Evolutionary conservation across 2,113 vertebrate species (phyloP).

Genomic region (Campylomormyrus numenius): DNA sequence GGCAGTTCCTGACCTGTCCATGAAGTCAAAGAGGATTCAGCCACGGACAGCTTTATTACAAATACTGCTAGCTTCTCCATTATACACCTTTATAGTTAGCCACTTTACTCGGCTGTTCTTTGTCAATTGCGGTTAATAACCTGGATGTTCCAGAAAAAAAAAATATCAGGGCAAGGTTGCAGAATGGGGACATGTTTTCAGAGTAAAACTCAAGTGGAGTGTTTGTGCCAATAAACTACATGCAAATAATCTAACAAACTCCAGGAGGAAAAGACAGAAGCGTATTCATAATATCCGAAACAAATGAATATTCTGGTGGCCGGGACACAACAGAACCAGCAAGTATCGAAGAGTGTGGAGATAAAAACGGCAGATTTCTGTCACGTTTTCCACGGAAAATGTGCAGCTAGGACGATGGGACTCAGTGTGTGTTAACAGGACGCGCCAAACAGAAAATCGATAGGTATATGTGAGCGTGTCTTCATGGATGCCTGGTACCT

Average conservation of each 20-base stretch:
- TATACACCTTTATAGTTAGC: background rate
- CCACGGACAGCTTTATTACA: background rate
- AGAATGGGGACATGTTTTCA: background rate
- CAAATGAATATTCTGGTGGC: background rate
- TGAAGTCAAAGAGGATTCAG: background rate
- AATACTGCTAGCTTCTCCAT: background rate
- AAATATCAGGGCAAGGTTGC: background rate
- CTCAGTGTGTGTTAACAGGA: background rate
- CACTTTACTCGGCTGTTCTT: background rate
- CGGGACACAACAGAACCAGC: background rate
- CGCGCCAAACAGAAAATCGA: background rate
- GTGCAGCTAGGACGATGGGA: background rate
- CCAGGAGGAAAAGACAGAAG: background rate
- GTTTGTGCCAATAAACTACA: background rate
- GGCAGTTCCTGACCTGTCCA: background rate
- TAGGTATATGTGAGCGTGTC: background rate
- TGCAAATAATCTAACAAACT: background rate
- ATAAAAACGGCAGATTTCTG: background rate
- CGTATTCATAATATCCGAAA: background rate
- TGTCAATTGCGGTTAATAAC: background rate
- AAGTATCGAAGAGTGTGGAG: background rate
- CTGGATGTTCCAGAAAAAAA: background rate
- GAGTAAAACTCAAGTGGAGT: background rate
- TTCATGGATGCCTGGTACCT: background rate
- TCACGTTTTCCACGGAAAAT: background rate